Evolutionary conservation across 1,140 invertebrate genomes (phyloP), one percentile per base, ranked within the genome.

Genomic region (Mizuhopecten yessoensis): DNA sequence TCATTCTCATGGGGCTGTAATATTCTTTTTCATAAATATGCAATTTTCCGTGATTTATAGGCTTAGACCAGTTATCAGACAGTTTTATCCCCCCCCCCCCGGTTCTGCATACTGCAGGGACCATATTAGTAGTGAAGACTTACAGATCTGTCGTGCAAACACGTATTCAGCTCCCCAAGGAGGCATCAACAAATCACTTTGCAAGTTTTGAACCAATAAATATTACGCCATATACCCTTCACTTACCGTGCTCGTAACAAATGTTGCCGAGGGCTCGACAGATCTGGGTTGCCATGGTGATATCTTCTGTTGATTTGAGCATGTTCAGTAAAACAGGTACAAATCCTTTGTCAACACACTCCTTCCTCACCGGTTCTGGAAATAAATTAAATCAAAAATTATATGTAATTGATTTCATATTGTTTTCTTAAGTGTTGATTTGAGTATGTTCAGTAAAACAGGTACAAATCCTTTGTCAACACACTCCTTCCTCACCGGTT

Each of bases 231-330:
- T 75, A 75, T 75, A n/a, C n/a, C 29, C 57, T 75, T 86, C 87
- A 88, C 93, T 97, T 97, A 97, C 98, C 98, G 97, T 98, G 98
- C 94, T 98, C 98, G 96, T 98, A 99, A 94, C 98, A 98, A 93
- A 99, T 98, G 96, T 99, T 99, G 86, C 98, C 98, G 33, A 99
- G 96, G 10, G 98, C 98, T 94, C 98, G 97, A 92, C 98, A 98
- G 33, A 97, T 97, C 95, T 98, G 98, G n/a, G 95, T 95, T 13
- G 94, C 95, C 36, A 95, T 91, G 36, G 95, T 94, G 42, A 96
- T 96, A 92, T 96, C 94, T 86, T 95, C 92, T 86, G 93, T 91
- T 34, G 92, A 89, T 34, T 94, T 89, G 11, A 96, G 87, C 13
- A 95, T 88, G 75, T 94, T 91, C 33, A 96, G 34, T 10, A 96